These are phyloP conservation scores for Oncorhynchus tshawytscha DNA, from an alignment of 2,113 vertebrate genomes.

Conservation along the genomic window DNA sequence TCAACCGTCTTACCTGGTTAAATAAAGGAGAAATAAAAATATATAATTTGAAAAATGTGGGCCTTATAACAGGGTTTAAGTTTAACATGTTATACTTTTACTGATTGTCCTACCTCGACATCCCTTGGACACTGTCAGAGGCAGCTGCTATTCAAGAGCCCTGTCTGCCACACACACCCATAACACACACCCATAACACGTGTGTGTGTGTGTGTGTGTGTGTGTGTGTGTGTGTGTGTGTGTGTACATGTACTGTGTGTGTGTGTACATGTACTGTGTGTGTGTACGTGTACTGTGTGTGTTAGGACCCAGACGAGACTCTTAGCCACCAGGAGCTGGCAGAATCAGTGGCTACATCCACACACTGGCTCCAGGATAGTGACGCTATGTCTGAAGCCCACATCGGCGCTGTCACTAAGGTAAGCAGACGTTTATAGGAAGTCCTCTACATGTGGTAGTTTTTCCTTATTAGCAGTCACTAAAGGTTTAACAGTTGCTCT, in stretches of 20 bases:
- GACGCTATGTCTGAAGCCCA: background rate
- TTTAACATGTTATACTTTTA: no score
- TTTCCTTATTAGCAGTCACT: background rate
- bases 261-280: background rate
- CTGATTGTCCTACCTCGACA: conserved; percentile 1
- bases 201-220: background rate
- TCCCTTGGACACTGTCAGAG: conserved; percentile 46
- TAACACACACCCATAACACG: background rate
- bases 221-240: background rate
- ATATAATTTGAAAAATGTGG: no score
- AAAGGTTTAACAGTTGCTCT: background rate
- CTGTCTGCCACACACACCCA: conserved; percentile 2
- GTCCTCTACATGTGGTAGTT: background rate
- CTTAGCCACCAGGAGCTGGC: background rate
- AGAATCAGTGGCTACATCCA: background rate
- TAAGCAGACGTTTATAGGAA: background rate
- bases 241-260: background rate
- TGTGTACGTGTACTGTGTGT: background rate
- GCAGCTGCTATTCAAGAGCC: conserved; percentile 53
- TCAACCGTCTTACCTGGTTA: no score
- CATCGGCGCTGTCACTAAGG: background rate
- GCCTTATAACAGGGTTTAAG: no score
- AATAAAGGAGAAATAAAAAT: no score
- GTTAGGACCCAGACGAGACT: conserved; percentile 26
- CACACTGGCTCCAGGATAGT: background rate